These are phyloP conservation scores for Spicauda simplicius DNA, from an alignment of 2,888 invertebrate species.

Conservation along the genomic window DNA sequence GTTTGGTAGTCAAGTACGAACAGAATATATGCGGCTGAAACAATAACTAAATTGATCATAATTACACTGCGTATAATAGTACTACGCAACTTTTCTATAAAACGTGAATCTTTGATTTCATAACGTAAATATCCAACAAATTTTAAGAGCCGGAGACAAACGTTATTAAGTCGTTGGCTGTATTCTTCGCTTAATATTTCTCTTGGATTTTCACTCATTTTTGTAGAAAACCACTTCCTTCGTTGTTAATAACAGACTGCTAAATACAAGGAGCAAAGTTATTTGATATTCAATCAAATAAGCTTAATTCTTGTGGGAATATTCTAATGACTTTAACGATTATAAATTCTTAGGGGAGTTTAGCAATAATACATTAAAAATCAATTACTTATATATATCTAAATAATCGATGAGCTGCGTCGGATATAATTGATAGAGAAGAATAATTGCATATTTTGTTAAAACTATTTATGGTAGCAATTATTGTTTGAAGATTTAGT, in stretches of 20 bases:
- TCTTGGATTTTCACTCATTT: conserved; percentile 43
- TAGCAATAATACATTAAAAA: background rate
- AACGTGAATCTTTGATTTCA: conserved; percentile 52
- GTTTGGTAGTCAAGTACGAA: background rate
- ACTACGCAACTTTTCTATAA: conserved; percentile 41
- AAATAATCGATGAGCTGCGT: no score
- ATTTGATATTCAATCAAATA: background rate
- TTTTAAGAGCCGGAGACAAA: conserved; percentile 48
- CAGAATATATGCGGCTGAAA: conserved; percentile 7
- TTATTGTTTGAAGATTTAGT: no score
- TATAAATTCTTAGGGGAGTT: background rate
- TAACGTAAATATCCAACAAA: conserved; percentile 58
- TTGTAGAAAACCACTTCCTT: background rate
- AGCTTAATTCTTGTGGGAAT: background rate
- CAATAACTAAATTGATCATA: background rate
- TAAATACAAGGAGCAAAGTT: background rate
- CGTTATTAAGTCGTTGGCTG: conserved; percentile 21
- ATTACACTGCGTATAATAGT: conserved; percentile 14
- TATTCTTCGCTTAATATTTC: conserved; percentile 44
- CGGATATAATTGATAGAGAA: no score
- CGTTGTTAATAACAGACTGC: background rate
- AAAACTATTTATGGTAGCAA: no score
- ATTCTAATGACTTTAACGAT: background rate
- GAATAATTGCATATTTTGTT: no score
- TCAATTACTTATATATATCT: no score